Conservation (phyloP, 1,140 invertebrate genomes). For the Lepidostoma basale region DNA sequence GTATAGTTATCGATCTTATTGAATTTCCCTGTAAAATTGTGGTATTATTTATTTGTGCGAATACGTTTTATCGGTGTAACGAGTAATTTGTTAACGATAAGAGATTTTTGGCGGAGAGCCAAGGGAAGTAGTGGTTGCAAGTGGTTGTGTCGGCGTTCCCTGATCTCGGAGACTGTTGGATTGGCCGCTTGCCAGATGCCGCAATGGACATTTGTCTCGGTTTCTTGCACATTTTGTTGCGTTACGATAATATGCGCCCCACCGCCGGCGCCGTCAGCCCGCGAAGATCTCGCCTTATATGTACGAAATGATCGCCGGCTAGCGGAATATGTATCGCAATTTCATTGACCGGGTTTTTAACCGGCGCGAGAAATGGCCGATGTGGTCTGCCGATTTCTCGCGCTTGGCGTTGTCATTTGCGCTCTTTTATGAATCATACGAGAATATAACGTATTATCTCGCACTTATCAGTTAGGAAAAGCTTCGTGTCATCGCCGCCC, state of each 20-base stretch:
- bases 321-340: slow-evolving; percentile 25
- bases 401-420: slow-evolving; percentile 11
- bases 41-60: background rate
- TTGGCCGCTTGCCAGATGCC: slow-evolving; percentile 20
- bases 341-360: slow-evolving; percentile 32
- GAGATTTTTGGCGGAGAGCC: slow-evolving; percentile 17
- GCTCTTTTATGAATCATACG: slow-evolving; percentile 24
- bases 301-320: slow-evolving; percentile 19
- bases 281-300: slow-evolving; percentile 24
- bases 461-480: slow-evolving; percentile 16
- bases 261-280: background rate
- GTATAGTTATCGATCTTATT: background rate
- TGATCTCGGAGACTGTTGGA: background rate
- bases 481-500: background rate
- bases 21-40: background rate
- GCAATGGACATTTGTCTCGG: slow-evolving; percentile 11
- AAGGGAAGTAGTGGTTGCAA: slow-evolving; percentile 6
- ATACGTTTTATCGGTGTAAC: background rate
- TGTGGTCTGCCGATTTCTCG: slow-evolving; percentile 19
- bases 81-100: background rate
- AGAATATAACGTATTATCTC: slow-evolving; percentile 31
- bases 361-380: slow-evolving; percentile 23
- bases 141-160: slow-evolving; percentile 17
- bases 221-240: slow-evolving; percentile 2
- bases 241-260: slow-evolving; percentile 12